A percentile compares a stretch with the other conserved stretches of the same genome.
phyloP scores from a whole-genome alignment of 2,888 invertebrate species.

The Drosophila diplacantha region DNA sequence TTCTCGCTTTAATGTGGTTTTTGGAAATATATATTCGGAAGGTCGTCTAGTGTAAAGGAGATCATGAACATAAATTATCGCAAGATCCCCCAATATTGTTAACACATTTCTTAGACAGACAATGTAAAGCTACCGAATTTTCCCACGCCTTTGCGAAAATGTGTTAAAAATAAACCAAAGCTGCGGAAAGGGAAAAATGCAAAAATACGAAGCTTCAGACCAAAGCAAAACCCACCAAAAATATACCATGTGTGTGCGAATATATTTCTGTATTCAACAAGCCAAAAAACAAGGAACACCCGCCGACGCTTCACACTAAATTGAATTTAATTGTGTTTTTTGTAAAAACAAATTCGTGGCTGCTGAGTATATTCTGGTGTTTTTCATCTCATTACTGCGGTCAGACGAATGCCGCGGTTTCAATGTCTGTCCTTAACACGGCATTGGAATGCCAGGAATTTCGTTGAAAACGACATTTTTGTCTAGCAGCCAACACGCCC shows the following conservation, averaged over 20 bases:
- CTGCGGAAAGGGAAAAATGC: constrained; percentile 28
- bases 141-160: constrained; percentile 39
- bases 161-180: constrained; percentile 54
- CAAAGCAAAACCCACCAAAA: constrained; percentile 51
- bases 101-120: constrained; percentile 26
- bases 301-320: constrained; percentile 31
- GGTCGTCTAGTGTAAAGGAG: constrained; percentile 1
- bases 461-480: constrained; percentile 46
- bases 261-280: constrained; percentile 15
- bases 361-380: constrained; percentile 22
- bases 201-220: constrained; percentile 51
- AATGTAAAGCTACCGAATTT: constrained; percentile 33
- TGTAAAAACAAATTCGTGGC: constrained; percentile 28
- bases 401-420: constrained; percentile 35
- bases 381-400: constrained; percentile 40
- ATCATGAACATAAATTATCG: constrained; percentile 12
- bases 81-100: constrained; percentile 1
- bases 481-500: constrained; percentile 48
- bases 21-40: constrained; percentile 5
- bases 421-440: constrained; percentile 43
- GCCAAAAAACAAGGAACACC: constrained; percentile 19
- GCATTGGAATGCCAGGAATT: constrained; percentile 47
- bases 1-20: constrained; percentile 10
- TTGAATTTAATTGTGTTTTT: constrained; percentile 42
- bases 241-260: constrained; percentile 6